These are phyloP conservation scores for Lacerta bilineata DNA, from an alignment of 2,797 vertebrate genomes.

Conservation along the genomic window DNA sequence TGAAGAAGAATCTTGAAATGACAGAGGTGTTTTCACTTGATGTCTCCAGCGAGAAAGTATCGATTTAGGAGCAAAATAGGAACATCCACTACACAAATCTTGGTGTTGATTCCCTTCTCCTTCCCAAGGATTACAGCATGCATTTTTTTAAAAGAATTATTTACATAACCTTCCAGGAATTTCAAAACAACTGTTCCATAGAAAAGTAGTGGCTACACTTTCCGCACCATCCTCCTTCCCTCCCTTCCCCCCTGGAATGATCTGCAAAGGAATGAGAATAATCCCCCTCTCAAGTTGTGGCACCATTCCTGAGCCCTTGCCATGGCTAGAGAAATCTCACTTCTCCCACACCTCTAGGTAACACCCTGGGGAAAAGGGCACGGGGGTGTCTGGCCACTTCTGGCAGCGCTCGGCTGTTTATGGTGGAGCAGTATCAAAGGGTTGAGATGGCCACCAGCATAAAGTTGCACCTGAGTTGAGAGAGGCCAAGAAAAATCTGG, in stretches of 20 bases:
- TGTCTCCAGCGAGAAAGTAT: not conserved
- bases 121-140: not conserved
- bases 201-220: conserved; percentile 7
- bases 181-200: conserved; percentile 11
- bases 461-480: conserved; percentile 22
- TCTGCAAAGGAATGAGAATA: not conserved
- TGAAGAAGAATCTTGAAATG: no score
- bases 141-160: not conserved
- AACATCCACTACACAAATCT: not conserved
- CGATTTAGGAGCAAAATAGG: not conserved
- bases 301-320: not conserved
- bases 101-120: not conserved
- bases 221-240: not conserved
- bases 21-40: not conserved
- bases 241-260: not conserved
- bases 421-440: conserved; percentile 33
- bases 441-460: conserved; percentile 2
- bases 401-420: conserved; percentile 22
- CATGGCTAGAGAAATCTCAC: conserved; percentile 1
- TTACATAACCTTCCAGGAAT: conserved; percentile 10
- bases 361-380: not conserved
- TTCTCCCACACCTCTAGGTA: conserved; percentile 26
- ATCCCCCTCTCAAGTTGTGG: not conserved
- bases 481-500: conserved; percentile 24
- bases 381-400: conserved; percentile 10